Base-by-base conservation (phyloP, 2,797 vertebrate species). In the Austrolebias charrua region DNA sequence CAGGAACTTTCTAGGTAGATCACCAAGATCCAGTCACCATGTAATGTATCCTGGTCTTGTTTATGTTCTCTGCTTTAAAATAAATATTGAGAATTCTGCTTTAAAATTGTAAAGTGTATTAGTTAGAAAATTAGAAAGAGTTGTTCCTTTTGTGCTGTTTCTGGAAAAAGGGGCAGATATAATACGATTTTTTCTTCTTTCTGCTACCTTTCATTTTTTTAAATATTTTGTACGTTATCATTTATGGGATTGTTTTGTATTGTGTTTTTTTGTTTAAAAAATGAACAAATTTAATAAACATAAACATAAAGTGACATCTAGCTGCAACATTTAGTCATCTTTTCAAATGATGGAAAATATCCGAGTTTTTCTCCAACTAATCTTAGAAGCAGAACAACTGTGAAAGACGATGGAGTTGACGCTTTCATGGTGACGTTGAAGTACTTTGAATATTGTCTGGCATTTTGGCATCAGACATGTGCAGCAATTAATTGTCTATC, bases 401-500 rank as follows among this genome's bases (percentile, higher is more conserved):
- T 6, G 38, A 43, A 72, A 55, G 29, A 12, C 29, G 52, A 35
- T 71, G 79, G 56, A 61, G 50, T 35, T 63, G 69, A 11, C n/a
- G 73, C 64, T 64, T 63, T 48, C 54, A 33, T 42, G 28, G 0
- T 35, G 57, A 73, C 86, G 69, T 55, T 19, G 53, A 75, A 71
- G 83, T 63, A 63, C 58, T 0, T 42, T 53, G 16, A 3, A 4
- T 4, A 63, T 80, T 71, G 75, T 79, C 78, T 79, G 75, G 55
- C 63, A 11, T 69, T 67, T 71, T 46, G 61, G 49, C 40, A 68
- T 77, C 64, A 60, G 60, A 43, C 28, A 65, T 53, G 13, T 2
- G 55, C 61, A 66, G 71, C 73, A 73, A 80, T 84, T 70, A 80
- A 66, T 70, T 48, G 65, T 63, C 52, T 57, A 60, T 63, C 59